Base-by-base conservation (phyloP, 2,113 vertebrate genomes). In the Elaphurus davidianus region DNA sequence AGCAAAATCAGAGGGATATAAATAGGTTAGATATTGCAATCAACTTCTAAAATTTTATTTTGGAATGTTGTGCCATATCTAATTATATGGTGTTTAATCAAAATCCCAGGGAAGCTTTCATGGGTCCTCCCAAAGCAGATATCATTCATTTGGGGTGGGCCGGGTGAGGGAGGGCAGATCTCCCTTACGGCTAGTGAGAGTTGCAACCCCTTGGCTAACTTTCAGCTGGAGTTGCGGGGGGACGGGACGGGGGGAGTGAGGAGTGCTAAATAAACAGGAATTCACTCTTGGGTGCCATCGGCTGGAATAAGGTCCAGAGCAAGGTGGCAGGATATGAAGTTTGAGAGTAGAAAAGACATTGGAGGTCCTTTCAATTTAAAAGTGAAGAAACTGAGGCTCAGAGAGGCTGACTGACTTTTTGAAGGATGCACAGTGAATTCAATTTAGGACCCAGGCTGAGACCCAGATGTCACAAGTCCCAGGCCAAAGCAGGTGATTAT, bases 51-150 rank as follows among this genome's bases (percentile, higher is more conserved):
- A 81, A 81, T 57, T 83, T 1, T 17, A 60, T 57, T 92, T 71
- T 87, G 9, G 62, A 84, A 89, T 28, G 13, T 21, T 90, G 27
- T 7, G 10, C 40, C 81, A 6, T 5, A 64, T 76, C 59, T 94
- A 25, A 90, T n/a, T 30, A 33, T 83, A n/a, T 10, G 74, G 33
- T 19, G 95, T 60, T 92, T 93, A 52, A 57, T 96, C 15, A 45
- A 52, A 60, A 50, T 45, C 43, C n/a, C 43, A 52, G 36, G 17
- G 47, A 96, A 57, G n/a, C 50, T 89, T 55, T 87, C 17, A 76
- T 33, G 21, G 52, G 15, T 30, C 45, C 87, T 91, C 16, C 84
- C 36, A 71, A 52, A 95, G 36, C 47, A 67, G 57, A 4, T 12
- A 6, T 30, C 59, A 88, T 21, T 28, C n/a, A 25, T 67, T 50